Evolutionary conservation across 2,888 invertebrate species (phyloP), one percentile per base, ranked within the genome.

Genomic region (Lasius platythorax): DNA sequence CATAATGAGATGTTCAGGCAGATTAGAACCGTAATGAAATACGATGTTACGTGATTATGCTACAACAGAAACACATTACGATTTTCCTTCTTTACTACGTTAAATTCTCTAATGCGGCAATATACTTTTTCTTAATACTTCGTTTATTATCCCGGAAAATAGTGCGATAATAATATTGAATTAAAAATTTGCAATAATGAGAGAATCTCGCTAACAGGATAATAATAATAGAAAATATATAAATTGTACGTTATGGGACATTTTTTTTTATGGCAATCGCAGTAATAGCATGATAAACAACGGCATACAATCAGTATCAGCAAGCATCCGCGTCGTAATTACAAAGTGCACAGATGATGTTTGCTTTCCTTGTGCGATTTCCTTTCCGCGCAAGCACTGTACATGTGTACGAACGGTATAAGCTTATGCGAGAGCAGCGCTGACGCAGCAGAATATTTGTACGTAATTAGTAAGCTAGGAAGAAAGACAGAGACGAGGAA

Each of bases 381-480:
- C 83, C 50, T 53, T 43, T 30, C 63, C 66, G 43, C 53, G 33
- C 37, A 63, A 84, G 68, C 37, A 74, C 33, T 56, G 40, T 73
- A 74, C 33, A 37, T 46, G 46, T 75, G 40, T 70, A 56, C 43
- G 40, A 63, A 67, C 37, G 37, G 56, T 18, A 73, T 73, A 73
- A 81, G 61, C 46, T 73, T 61, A 46, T 33, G 46, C 28, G 28
- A 84, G 81, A 85, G 73, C 63, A 83, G 58, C 64, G 76, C 73
- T 23, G 70, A 30, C 76, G 66, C 30, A 37, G 68, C 70, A 70
- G 84, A 88, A 87, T 92, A 92, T 92, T 93, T 92, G 91, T 90
- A 91, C 86, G 89, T 92, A 93, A 93, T 93, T 93, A 93, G 90
- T 91, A 87, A 90, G 88, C 91, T 90, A 90, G 84, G 30, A 90